phyloP scores from a whole-genome alignment of 2,113 vertebrate species.

The Scophthalmus maximus region DNA sequence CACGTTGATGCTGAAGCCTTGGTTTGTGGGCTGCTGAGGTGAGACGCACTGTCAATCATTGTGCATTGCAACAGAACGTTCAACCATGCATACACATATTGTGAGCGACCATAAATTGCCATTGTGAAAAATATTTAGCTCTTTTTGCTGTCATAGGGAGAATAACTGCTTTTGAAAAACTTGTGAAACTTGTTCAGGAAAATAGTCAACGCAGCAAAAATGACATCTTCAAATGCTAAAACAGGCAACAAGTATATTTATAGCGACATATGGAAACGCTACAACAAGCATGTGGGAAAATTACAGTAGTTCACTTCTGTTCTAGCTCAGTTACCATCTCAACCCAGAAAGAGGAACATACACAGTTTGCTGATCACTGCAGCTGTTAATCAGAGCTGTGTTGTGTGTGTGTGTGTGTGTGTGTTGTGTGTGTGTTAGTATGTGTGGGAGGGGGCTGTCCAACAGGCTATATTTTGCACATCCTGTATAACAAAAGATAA shows the following conservation, averaged over 20 bases:
- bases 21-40: constrained; percentile 83
- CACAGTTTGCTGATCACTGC: constrained; percentile 30
- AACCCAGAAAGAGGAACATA: constrained; percentile 62
- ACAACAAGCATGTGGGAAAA: constrained; percentile 9
- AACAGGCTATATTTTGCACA: constrained; percentile 10
- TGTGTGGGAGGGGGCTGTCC: constrained; percentile 3
- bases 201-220: not conserved
- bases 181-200: no score
- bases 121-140: not conserved
- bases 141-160: no score
- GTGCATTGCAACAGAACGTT: not conserved
- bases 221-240: not conserved
- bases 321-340: constrained; percentile 42
- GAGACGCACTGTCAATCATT: not conserved
- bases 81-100: not conserved
- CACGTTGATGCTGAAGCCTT: constrained; percentile 97
- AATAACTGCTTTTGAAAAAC: no score
- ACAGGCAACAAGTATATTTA: constrained; percentile 5
- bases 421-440: constrained; percentile 23
- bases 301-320: not conserved
- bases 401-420: not conserved
- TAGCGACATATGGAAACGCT: not conserved
- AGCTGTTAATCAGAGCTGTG: constrained; percentile 42
- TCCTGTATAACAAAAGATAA: constrained; percentile 1
- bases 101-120: no score